Evolutionary conservation across 2,797 vertebrate genomes (phyloP).

Genomic region (Halcyon smyrnensis): DNA sequence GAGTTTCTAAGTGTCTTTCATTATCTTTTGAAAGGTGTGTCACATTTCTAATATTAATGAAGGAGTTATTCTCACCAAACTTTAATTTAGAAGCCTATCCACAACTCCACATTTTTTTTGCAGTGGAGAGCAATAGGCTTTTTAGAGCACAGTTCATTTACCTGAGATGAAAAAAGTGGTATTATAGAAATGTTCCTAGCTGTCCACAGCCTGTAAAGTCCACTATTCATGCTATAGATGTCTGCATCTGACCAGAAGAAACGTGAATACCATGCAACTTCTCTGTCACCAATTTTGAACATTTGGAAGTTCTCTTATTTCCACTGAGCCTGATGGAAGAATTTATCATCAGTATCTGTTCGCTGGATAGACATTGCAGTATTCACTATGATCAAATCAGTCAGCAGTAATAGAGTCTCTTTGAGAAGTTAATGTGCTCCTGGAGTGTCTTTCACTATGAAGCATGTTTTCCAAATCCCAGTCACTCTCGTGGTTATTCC

Average conservation of each 20-base stretch:
- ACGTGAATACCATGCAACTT: background rate
- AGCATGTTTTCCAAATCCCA: background rate
- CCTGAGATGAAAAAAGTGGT: background rate
- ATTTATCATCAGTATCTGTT: background rate
- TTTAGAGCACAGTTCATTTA: background rate
- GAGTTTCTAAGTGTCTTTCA: background rate
- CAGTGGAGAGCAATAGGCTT: background rate
- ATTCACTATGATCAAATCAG: background rate
- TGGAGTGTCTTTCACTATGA: background rate
- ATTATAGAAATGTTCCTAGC: background rate
- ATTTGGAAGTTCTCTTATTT: background rate
- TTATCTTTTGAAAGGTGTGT: background rate
- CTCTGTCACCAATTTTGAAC: background rate
- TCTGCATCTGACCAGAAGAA: background rate
- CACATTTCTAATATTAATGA: background rate
- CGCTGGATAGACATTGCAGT: background rate
- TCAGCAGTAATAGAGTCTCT: background rate
- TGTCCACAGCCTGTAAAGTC: background rate
- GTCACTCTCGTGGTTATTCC: background rate
- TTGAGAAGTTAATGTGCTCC: background rate
- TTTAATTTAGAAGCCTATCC: conserved; percentile 4
- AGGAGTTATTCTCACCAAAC: background rate
- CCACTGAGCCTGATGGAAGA: background rate
- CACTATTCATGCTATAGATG: background rate
- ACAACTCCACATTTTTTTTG: background rate